Evolutionary conservation across 37 sponge, comb jelly and placozoan genomes (phyloP).

Genomic region (Halichondria panicea): DNA sequence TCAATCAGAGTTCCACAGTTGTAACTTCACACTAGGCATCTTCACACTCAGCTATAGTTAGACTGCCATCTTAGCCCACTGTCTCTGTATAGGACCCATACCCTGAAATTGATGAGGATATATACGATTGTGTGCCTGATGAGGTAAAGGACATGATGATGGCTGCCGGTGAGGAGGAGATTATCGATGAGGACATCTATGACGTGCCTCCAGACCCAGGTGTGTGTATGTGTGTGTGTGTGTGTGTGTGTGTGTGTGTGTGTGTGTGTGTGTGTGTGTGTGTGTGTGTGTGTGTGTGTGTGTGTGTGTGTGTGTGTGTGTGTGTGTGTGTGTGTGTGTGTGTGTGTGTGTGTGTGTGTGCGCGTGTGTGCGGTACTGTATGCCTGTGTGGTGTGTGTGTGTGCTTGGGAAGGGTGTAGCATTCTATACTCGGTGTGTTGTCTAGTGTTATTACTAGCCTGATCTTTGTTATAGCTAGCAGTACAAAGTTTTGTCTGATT

Average conservation of each 20-base stretch:
- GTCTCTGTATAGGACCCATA: no score
- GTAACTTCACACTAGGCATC: no score
- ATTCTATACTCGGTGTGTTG: no score
- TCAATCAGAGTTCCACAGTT: no score
- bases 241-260: not conserved
- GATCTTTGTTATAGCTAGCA: no score
- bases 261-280: slow-evolving; percentile 28
- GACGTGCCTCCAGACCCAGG: slow-evolving; percentile 13
- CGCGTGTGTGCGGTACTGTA: slow-evolving; percentile 15
- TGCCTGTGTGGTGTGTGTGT: not conserved
- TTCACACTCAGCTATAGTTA: no score
- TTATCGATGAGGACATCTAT: slow-evolving; percentile 14
- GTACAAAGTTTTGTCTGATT: no score
- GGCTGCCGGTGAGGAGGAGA: slow-evolving; percentile 11
- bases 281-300: slow-evolving; percentile 10
- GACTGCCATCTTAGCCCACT: no score
- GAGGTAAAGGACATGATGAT: not conserved
- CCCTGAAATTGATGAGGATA: slow-evolving; percentile 1
- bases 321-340: slow-evolving; percentile 17
- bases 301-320: slow-evolving; percentile 35
- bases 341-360: slow-evolving; percentile 29
- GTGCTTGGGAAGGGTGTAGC: not conserved
- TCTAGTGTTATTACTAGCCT: no score
- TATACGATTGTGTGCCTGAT: slow-evolving; percentile 15
- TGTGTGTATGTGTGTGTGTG: slow-evolving; percentile 11